These are phyloP conservation scores for Dasyurus viverrinus DNA, from an alignment of 2,113 vertebrate species.

Conservation along the genomic window DNA sequence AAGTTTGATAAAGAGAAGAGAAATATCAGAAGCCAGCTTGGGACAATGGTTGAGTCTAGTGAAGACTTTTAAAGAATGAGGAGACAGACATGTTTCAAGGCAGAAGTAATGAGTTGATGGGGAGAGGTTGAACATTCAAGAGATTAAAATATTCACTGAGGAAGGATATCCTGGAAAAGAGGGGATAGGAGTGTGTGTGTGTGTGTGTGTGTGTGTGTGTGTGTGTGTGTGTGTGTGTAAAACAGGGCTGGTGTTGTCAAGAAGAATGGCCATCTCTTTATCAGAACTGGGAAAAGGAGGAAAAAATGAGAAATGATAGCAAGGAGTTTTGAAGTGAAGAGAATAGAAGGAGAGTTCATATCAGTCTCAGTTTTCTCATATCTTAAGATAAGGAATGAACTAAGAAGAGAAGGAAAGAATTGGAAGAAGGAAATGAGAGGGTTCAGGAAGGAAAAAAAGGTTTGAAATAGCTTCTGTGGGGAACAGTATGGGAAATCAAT, in stretches of 20 bases:
- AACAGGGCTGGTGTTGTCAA: not conserved
- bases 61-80: not conserved
- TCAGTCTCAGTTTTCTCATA: not conserved
- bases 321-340: not conserved
- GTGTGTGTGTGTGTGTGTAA: too few species aligned
- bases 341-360: not conserved
- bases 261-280: not conserved
- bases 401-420: not conserved
- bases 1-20: not conserved
- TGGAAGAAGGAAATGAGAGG: not conserved
- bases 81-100: not conserved
- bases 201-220: too few species aligned
- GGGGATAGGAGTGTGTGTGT: too few species aligned
- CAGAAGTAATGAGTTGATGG: not conserved
- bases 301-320: not conserved
- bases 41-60: not conserved
- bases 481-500: not conserved
- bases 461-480: not conserved
- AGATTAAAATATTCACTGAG: not conserved
- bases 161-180: too few species aligned
- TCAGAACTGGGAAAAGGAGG: not conserved
- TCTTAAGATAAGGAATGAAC: not conserved
- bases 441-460: not conserved
- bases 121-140: not conserved
- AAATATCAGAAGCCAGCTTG: not conserved